Evolutionary conservation across 2,888 invertebrate genomes (phyloP).

Genomic region (Dolichomitus sp.): DNA sequence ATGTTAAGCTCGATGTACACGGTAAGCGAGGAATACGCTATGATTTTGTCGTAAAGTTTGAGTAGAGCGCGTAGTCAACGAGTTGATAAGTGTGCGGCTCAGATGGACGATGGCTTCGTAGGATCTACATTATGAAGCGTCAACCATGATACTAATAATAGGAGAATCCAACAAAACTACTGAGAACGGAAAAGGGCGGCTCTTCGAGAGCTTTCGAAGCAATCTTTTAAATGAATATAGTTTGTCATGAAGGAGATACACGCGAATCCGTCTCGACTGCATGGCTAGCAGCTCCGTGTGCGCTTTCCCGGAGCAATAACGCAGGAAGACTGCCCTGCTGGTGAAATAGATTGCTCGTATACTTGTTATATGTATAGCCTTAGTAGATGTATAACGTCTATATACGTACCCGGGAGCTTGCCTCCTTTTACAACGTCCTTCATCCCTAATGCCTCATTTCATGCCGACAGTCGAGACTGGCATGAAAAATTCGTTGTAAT

Average conservation of each 20-base stretch:
- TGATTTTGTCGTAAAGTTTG: background rate
- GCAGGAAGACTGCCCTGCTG: slow-evolving; percentile 50
- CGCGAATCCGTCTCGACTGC: slow-evolving; percentile 63
- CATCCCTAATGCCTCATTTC: slow-evolving; percentile 65
- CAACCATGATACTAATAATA: slow-evolving; percentile 55
- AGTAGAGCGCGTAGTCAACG: background rate
- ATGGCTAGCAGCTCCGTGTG: slow-evolving; percentile 51
- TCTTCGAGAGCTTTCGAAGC: slow-evolving; percentile 57
- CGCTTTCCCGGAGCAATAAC: slow-evolving; percentile 64
- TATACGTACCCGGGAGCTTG: slow-evolving; percentile 15
- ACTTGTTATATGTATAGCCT: slow-evolving; percentile 15
- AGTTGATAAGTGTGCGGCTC: background rate
- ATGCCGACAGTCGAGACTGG: slow-evolving; percentile 49
- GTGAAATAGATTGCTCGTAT: slow-evolving; percentile 66
- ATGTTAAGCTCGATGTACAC: slow-evolving; percentile 91
- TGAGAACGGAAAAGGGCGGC: slow-evolving; percentile 38
- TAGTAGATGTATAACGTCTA: slow-evolving; percentile 5
- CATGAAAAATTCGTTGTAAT: slow-evolving; percentile 62
- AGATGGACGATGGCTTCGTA: background rate
- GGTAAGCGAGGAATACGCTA: slow-evolving; percentile 87
- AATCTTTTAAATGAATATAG: slow-evolving; percentile 68
- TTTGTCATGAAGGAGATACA: slow-evolving; percentile 59
- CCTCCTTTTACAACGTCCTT: slow-evolving; percentile 59
- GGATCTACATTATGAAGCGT: background rate
- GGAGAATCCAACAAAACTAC: slow-evolving; percentile 55